These are phyloP conservation scores for Atta colombica DNA, from an alignment of 1,140 invertebrate species.

Conservation along the genomic window DNA sequence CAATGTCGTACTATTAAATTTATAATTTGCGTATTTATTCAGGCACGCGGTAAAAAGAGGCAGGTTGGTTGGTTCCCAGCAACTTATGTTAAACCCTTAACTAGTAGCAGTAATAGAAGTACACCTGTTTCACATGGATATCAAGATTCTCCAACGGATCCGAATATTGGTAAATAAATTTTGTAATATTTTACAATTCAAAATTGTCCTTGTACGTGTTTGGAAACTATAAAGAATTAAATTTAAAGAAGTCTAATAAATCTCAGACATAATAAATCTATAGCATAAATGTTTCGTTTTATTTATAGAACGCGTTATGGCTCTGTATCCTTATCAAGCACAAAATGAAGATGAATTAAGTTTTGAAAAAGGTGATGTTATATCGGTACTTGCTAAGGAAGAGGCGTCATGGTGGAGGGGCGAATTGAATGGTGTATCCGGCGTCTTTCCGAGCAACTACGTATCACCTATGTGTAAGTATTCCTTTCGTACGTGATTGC, in stretches of 20 bases:
- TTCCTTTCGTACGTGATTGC: slow-evolving; percentile 33
- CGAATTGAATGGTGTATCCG: slow-evolving; percentile 94
- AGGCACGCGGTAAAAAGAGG: slow-evolving; percentile 97
- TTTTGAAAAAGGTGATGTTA: slow-evolving; percentile 97
- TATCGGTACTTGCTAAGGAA: slow-evolving; percentile 95
- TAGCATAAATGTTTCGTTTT: slow-evolving; percentile 40
- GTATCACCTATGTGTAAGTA: slow-evolving; percentile 91
- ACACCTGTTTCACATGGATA: slow-evolving; percentile 91
- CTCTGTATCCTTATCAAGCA: slow-evolving; percentile 96
- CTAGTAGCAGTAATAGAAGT: slow-evolving; percentile 90
- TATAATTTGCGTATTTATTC: slow-evolving; percentile 39
- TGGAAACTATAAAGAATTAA: not conserved
- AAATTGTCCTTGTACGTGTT: not conserved
- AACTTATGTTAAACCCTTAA: slow-evolving; percentile 96
- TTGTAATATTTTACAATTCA: not conserved
- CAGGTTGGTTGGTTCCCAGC: slow-evolving; percentile 99
- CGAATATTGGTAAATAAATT: slow-evolving; percentile 82
- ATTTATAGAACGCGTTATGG: slow-evolving; percentile 94
- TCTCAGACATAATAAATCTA: not conserved
- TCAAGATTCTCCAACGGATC: slow-evolving; percentile 86
- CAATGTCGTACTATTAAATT: not conserved
- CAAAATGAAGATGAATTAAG: slow-evolving; percentile 97
- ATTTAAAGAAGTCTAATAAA: not conserved
- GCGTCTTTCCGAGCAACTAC: slow-evolving; percentile 97
- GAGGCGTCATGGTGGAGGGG: slow-evolving; percentile 99